Base-by-base conservation (phyloP, 2,797 vertebrate genomes). In the Platalea minor region DNA sequence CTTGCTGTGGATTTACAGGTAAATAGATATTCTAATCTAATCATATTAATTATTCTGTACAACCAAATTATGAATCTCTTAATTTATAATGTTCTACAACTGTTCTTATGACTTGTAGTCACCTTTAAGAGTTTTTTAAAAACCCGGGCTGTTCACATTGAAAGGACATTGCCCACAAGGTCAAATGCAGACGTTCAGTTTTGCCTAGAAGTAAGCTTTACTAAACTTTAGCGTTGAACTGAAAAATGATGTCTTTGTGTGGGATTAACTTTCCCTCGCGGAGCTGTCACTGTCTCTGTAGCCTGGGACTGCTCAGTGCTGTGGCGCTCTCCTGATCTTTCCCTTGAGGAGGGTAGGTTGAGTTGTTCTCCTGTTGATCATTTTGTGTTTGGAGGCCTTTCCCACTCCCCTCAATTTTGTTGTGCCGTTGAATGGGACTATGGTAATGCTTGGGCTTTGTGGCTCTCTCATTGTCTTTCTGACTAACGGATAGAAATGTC, bases 381-480 rank as follows among this genome's bases (percentile, higher is more conserved):
- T 95, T 97, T 90, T 95, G 87, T 96, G 69, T 93, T 76, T 61
- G 54, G 65, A 92, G 85, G 85, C 88, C 74, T 91, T 96, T 95
- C 89, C 84, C 89, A 93, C 88, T 95, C 91, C 85, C 89, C 92
- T 94, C 92, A 54, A 76, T 95, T 93, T 93, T 91, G 73, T 96
- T 80, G 69, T 85, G 87, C 59, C 0, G 6, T 78, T 97, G 93
- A 97, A 96, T 96, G 91, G 93, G 65, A 25, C 92, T 95, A 95
- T 97, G 91, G 89, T 92, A 96, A 96, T 95, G 93, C 67, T 15
- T 43, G 74, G 82, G 90, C 96, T 95, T 97, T 97, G 93, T 97
- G 61, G 60, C 64, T 85, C 75, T 65, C 63, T 61, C 82, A 95
- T 97, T 97, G 95, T 97, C 83, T 94, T 91, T 26, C 69, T 94